These are phyloP conservation scores for Noturus placidus DNA, from an alignment of 2,113 vertebrate species.

Conservation along the genomic window DNA sequence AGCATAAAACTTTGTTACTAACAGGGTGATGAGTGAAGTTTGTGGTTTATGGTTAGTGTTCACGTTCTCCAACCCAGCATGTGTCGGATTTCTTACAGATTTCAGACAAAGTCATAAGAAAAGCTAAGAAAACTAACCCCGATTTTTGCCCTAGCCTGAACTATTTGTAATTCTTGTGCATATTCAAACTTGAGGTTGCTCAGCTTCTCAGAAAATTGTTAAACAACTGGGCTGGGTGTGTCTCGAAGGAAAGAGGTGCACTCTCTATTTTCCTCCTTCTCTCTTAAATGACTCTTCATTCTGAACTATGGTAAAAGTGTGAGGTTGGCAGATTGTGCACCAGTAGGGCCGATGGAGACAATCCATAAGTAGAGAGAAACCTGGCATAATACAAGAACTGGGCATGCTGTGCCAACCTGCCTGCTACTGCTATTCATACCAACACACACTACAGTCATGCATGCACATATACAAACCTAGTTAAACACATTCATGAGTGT, in stretches of 20 bases:
- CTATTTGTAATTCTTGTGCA: background rate
- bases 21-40: background rate
- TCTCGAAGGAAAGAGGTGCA: background rate
- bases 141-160: background rate
- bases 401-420: conserved; percentile 54
- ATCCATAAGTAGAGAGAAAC: conserved; percentile 47
- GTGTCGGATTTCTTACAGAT: background rate
- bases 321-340: conserved; percentile 52
- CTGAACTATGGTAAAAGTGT: background rate
- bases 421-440: conserved; percentile 47
- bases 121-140: background rate
- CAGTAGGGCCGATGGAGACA: conserved; percentile 46
- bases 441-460: conserved; percentile 35
- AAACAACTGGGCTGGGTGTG: background rate
- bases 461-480: conserved; percentile 5
- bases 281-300: background rate
- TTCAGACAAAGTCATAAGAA: background rate
- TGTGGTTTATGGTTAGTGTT: background rate
- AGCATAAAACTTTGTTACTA: conserved; percentile 25
- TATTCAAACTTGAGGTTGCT: background rate
- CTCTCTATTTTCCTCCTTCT: background rate
- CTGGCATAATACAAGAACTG: conserved; percentile 52
- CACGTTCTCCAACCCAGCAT: too few relatives aligned
- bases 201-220: background rate
- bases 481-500: conserved; percentile 49